These are phyloP conservation scores for Neolamprologus falcicula DNA, from an alignment of 2,113 vertebrate species.

Conservation along the genomic window DNA sequence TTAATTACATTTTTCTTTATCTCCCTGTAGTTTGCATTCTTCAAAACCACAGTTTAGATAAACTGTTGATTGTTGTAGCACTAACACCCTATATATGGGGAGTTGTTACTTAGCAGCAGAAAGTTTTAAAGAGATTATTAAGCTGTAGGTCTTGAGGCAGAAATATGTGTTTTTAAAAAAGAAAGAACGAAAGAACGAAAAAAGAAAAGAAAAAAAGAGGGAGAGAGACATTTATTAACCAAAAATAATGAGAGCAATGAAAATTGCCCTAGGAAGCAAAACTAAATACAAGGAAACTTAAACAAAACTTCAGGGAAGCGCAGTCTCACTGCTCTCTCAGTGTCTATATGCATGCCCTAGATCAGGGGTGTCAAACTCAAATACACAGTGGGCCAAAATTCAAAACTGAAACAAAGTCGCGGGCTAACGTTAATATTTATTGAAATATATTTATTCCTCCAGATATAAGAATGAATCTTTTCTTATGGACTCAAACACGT, in stretches of 20 bases:
- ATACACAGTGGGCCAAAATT: no score
- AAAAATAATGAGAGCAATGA: not conserved
- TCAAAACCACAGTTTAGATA: not conserved
- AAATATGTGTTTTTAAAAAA: not conserved
- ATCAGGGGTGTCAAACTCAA: no score
- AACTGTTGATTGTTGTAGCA: not conserved
- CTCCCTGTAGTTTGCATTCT: not conserved
- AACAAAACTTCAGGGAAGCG: not conserved
- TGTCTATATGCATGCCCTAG: not conserved
- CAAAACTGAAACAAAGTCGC: no score
- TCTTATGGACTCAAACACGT: no score
- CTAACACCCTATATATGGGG: not conserved
- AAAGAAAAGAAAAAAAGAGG: not conserved
- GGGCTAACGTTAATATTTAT: no score
- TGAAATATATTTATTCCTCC: no score
- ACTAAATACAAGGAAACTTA: not conserved
- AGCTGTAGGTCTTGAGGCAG: not conserved
- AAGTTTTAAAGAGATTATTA: not conserved
- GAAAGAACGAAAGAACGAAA: not conserved
- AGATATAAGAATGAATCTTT: no score
- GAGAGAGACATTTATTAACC: not conserved
- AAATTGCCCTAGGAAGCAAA: not conserved
- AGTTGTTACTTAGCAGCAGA: not conserved
- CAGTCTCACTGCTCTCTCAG: not conserved
- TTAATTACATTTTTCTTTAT: not conserved